phyloP scores from a whole-genome alignment of 2,113 vertebrate genomes.

The Sorex fumeus region DNA sequence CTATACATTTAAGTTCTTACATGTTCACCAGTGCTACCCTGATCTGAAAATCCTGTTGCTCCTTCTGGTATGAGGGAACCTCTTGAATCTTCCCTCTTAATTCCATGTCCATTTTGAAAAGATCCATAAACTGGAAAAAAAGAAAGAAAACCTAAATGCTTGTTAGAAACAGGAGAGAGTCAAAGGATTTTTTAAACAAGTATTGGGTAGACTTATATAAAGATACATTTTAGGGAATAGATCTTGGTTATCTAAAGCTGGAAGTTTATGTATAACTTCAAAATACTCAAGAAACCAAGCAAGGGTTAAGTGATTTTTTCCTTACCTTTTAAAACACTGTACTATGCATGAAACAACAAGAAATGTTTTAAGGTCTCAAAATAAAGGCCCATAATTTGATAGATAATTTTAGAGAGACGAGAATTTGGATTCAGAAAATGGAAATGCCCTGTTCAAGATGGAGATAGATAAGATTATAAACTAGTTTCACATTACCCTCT shows the following conservation, averaged over 20 bases:
- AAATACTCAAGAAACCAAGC: conserved; percentile 54
- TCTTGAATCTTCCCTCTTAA: conserved; percentile 95
- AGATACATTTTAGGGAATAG: conserved; percentile 3
- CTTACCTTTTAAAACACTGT: conserved; percentile 50
- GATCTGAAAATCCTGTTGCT: conserved; percentile 84
- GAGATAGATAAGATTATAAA: conserved; percentile 39
- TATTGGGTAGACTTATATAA: conserved; percentile 32
- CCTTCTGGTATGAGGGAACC: conserved; percentile 92
- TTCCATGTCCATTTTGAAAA: conserved; percentile 91
- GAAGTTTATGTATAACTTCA: conserved; percentile 50
- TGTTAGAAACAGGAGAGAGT: conserved; percentile 52
- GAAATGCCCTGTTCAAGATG: conserved; percentile 12
- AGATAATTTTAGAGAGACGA: conserved; percentile 25
- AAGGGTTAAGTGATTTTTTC: neutral
- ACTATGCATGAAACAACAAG: conserved; percentile 12
- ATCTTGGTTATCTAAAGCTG: conserved; percentile 60
- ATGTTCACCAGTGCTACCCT: conserved; percentile 84
- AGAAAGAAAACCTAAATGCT: conserved; percentile 44
- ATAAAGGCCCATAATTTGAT: conserved; percentile 37
- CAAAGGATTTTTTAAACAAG: conserved; percentile 39
- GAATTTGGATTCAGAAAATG: neutral
- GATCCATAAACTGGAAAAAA: conserved; percentile 86
- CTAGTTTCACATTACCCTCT: conserved; percentile 51
- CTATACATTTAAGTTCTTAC: conserved; percentile 81
- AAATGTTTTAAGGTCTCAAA: conserved; percentile 52